These are phyloP conservation scores for Solenopsis invicta DNA, from an alignment of 1,140 invertebrate genomes.

Conservation along the genomic window DNA sequence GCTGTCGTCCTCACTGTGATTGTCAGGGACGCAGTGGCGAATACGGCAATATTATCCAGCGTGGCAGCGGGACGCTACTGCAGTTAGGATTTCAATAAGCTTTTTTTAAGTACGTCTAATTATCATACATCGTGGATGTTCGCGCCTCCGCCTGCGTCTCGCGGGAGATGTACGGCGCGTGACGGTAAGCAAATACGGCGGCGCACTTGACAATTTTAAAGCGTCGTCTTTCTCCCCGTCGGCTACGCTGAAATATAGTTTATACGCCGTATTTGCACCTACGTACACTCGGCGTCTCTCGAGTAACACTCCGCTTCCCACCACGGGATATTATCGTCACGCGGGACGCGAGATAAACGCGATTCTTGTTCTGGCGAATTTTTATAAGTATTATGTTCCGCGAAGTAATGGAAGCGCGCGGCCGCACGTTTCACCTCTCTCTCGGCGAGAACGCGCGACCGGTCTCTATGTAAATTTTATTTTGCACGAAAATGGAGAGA, in stretches of 20 bases:
- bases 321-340: not conserved
- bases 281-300: not conserved
- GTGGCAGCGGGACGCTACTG: not conserved
- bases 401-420: not conserved
- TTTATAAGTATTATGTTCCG: not conserved
- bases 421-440: not conserved
- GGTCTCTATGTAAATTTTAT: slow-evolving; percentile 48
- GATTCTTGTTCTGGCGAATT: slow-evolving; percentile 13
- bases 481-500: slow-evolving; percentile 25
- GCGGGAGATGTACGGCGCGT: not conserved
- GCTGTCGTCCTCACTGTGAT: slow-evolving; percentile 12
- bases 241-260: slow-evolving; percentile 18
- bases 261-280: slow-evolving; percentile 47
- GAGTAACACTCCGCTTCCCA: not conserved
- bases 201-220: slow-evolving; percentile 19
- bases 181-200: slow-evolving; percentile 21
- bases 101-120: slow-evolving; percentile 40
- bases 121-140: slow-evolving; percentile 36
- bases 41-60: not conserved
- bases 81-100: slow-evolving; percentile 28
- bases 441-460: not conserved
- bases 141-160: not conserved
- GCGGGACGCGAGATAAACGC: slow-evolving; percentile 29
- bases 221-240: not conserved
- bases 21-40: slow-evolving; percentile 22